Conservation (phyloP, 92 coral and sea anemone species). For the Bergia sp. region DNA sequence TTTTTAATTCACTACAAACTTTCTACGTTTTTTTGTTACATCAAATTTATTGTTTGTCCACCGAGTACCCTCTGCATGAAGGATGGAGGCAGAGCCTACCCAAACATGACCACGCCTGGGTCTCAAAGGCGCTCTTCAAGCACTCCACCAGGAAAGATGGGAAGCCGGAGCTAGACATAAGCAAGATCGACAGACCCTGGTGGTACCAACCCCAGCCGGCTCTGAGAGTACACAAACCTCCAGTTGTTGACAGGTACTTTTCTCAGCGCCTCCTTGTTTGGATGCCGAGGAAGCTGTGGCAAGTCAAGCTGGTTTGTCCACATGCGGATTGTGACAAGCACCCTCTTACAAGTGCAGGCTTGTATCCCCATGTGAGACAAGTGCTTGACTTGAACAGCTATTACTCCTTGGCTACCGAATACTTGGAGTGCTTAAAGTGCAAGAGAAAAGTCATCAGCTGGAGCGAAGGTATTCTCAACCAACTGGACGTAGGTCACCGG, state of each 20-base stretch:
- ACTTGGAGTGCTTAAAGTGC: conserved; percentile 5
- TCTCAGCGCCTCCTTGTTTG: conserved; percentile 44
- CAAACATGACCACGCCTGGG: conserved; percentile 45
- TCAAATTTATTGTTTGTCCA: too few species aligned
- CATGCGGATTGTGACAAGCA: conserved; percentile 32
- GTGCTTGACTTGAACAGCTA: conserved; percentile 38
- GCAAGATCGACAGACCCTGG: conserved; percentile 39
- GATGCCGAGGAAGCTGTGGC: conserved; percentile 54
- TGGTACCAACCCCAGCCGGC: conserved; percentile 57
- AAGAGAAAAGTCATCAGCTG: too few species aligned
- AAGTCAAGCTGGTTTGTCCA: conserved; percentile 35
- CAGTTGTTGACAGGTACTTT: conserved; percentile 43
- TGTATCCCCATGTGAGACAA: conserved; percentile 51
- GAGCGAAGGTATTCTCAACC: too few species aligned
- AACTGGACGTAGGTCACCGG: conserved; percentile 26
- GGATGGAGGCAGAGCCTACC: conserved; percentile 40
- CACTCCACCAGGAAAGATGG: conserved; percentile 25
- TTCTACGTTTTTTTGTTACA: too few species aligned
- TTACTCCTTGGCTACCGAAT: conserved; percentile 34
- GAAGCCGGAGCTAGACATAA: conserved; percentile 40
- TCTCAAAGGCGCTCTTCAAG: conserved; percentile 34
- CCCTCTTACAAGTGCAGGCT: conserved; percentile 49
- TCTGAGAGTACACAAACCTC: conserved; percentile 19
- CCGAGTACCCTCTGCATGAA: conserved; percentile 38
- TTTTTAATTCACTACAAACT: too few species aligned